Evolutionary conservation across 2,113 vertebrate genomes (phyloP).

Genomic region (Embiotoca jacksoni): DNA sequence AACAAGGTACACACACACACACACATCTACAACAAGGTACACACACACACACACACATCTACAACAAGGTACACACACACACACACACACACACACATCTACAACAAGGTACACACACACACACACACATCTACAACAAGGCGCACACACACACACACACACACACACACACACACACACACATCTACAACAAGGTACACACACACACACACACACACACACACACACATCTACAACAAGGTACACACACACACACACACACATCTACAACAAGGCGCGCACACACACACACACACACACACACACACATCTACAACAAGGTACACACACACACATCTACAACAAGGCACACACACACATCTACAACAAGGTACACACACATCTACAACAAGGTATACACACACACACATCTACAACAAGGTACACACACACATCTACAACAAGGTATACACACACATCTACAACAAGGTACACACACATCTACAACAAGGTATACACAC

Average conservation of each 20-base stretch:
- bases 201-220: too few relatives aligned
- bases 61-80: neutral
- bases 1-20: too few relatives aligned
- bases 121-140: too few relatives aligned
- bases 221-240: slow-evolving; percentile 98
- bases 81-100: slow-evolving; percentile 86
- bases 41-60: neutral
- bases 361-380: too few relatives aligned
- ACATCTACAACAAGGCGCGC: too few relatives aligned
- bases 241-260: slow-evolving; percentile 71
- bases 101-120: slow-evolving; percentile 91
- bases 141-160: too few relatives aligned
- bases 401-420: neutral
- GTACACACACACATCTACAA: too few relatives aligned
- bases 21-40: too few relatives aligned
- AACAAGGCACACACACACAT: too few relatives aligned
- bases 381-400: slow-evolving; percentile 96
- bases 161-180: neutral
- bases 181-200: neutral
- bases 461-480: too few relatives aligned
- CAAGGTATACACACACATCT: too few relatives aligned
- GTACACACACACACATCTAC: neutral
- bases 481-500: neutral
- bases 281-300: neutral
- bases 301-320: too few relatives aligned